Conservation (phyloP, 30 jellyfish, hydroid and myxozoan species). For the Aurelia sp. region DNA sequence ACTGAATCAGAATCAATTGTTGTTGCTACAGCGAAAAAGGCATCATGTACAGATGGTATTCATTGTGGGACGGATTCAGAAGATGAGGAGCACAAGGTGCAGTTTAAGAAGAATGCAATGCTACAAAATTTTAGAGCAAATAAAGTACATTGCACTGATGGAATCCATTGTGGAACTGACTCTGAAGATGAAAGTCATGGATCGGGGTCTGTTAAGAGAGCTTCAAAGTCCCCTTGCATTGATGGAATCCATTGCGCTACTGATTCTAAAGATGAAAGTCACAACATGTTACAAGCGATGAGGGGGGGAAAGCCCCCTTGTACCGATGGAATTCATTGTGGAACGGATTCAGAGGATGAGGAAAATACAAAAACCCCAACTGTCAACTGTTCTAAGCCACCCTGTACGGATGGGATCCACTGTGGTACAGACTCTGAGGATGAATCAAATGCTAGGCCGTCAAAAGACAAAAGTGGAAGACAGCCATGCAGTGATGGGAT, state of each 20-base stretch:
- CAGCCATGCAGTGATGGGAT: conserved; percentile 32
- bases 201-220: background rate
- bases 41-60: conserved; percentile 59
- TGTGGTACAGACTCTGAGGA: conserved; percentile 74
- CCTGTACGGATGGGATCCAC: conserved; percentile 69
- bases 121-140: conserved; percentile 23
- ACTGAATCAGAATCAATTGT: conserved; percentile 47
- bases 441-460: conserved; percentile 7
- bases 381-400: background rate
- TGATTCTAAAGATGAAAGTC: conserved; percentile 57
- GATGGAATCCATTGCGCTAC: conserved; percentile 79
- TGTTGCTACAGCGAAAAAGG: background rate
- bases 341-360: conserved; percentile 75
- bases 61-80: conserved; percentile 79
- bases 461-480: background rate
- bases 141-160: conserved; percentile 47
- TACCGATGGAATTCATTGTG: conserved; percentile 79
- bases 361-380: conserved; percentile 1
- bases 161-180: conserved; percentile 82
- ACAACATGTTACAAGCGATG: background rate
- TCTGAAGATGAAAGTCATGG: conserved; percentile 50
- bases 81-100: conserved; percentile 18
- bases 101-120: background rate
- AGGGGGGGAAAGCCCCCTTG: conserved; percentile 18
- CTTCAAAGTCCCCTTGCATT: background rate